These are phyloP conservation scores for Clarias pachynema DNA, from an alignment of 2,797 vertebrate genomes.

Conservation along the genomic window DNA sequence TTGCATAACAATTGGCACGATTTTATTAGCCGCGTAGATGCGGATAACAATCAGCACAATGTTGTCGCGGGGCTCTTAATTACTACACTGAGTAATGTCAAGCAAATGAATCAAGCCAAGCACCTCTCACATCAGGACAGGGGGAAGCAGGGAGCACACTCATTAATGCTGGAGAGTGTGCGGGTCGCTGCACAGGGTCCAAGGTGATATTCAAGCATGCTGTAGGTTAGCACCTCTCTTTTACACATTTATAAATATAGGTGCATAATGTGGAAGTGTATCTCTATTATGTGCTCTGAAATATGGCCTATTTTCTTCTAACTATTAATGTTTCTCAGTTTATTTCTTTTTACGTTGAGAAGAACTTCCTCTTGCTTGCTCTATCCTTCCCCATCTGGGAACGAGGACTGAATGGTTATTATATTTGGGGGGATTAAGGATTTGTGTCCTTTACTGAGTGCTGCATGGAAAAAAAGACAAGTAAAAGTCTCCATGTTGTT, in stretches of 20 bases:
- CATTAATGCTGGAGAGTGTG: constrained; percentile 52
- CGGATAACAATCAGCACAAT: constrained; percentile 61
- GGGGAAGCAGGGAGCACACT: constrained; percentile 51
- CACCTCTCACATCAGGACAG: constrained; percentile 59
- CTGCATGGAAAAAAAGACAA: constrained; percentile 65
- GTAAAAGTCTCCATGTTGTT: constrained; percentile 69
- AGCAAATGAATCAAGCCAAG: constrained; percentile 64
- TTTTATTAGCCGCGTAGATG: constrained; percentile 60
- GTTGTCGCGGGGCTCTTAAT: constrained; percentile 64
- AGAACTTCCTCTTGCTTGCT: constrained; percentile 63
- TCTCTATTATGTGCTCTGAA: constrained; percentile 59
- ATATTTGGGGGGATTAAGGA: constrained; percentile 80
- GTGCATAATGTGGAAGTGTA: constrained; percentile 45
- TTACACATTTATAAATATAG: constrained; percentile 43
- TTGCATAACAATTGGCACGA: constrained; percentile 65
- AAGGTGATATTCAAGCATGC: constrained; percentile 48
- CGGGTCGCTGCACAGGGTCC: constrained; percentile 50
- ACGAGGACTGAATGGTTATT: constrained; percentile 79
- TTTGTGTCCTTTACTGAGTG: constrained; percentile 73
- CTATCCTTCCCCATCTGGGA: constrained; percentile 72
- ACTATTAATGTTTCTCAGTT: constrained; percentile 71
- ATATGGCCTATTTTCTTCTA: constrained; percentile 68
- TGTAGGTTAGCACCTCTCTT: constrained; percentile 52
- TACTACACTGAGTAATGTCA: constrained; percentile 64
- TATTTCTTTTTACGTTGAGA: constrained; percentile 64